Evolutionary conservation across 2,797 vertebrate species (phyloP).

Genomic region (Crypturellus tataupa): DNA sequence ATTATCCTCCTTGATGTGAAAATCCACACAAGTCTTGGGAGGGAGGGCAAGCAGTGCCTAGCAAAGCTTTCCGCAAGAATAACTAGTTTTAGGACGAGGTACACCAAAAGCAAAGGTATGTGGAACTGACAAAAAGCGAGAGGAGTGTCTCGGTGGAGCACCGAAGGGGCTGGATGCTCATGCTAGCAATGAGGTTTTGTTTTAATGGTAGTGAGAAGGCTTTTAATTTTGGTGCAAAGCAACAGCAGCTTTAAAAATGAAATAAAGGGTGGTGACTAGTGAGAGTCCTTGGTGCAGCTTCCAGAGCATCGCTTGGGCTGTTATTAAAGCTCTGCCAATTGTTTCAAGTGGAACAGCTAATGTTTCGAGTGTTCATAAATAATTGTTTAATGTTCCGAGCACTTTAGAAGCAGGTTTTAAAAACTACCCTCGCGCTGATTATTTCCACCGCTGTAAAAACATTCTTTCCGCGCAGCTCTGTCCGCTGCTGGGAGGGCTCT

Average conservation of each 20-base stretch:
- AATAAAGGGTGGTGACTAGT: slow-evolving; percentile 62
- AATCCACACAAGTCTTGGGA: slow-evolving; percentile 15
- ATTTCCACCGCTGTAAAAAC: slow-evolving; percentile 60
- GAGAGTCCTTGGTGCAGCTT: slow-evolving; percentile 65
- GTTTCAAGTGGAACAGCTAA: slow-evolving; percentile 76
- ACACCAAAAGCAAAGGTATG: background rate
- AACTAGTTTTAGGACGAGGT: background rate
- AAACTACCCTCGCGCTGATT: slow-evolving; percentile 65
- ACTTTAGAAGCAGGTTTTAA: slow-evolving; percentile 70
- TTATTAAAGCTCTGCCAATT: slow-evolving; percentile 69
- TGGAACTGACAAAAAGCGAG: background rate
- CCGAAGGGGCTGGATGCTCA: slow-evolving; percentile 37
- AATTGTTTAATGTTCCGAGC: slow-evolving; percentile 77
- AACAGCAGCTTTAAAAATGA: slow-evolving; percentile 55
- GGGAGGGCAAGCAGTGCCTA: background rate
- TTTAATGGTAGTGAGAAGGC: slow-evolving; percentile 70
- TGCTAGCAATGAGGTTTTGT: slow-evolving; percentile 44
- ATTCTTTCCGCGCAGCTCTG: slow-evolving; percentile 23
- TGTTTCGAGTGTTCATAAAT: slow-evolving; percentile 77
- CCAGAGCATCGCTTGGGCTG: slow-evolving; percentile 64
- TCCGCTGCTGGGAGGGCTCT: background rate
- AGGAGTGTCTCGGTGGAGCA: slow-evolving; percentile 23
- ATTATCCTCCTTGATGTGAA: slow-evolving; percentile 60
- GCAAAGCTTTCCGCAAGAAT: background rate
- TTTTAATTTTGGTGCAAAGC: slow-evolving; percentile 66